Evolutionary conservation across 1,140 invertebrate species (phyloP).

Genomic region (Drosophila pruinosa): DNA sequence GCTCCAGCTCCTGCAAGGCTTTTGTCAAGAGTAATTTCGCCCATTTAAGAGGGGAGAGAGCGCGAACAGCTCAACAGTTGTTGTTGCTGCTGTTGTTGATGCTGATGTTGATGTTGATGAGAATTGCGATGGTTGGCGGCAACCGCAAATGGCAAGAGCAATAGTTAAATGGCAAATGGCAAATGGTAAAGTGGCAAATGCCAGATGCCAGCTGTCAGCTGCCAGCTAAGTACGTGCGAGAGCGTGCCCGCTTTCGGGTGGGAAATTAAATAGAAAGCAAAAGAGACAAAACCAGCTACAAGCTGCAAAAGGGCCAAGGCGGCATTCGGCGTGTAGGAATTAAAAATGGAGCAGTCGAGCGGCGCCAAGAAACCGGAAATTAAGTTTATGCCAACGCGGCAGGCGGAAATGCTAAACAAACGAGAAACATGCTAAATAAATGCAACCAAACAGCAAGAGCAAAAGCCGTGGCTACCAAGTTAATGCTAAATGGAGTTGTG

Average conservation of each 20-base stretch:
- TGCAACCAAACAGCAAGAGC: slow-evolving; percentile 37
- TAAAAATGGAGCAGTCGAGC: slow-evolving; percentile 59
- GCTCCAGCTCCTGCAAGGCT: no score
- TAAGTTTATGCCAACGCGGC: slow-evolving; percentile 63
- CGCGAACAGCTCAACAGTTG: slow-evolving; percentile 1
- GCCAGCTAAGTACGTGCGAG: slow-evolving; percentile 60
- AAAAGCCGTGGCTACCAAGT: slow-evolving; percentile 44
- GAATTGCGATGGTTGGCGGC: slow-evolving; percentile 33
- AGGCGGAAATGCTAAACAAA: slow-evolving; percentile 60
- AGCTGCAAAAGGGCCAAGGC: slow-evolving; percentile 54
- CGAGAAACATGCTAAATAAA: slow-evolving; percentile 76
- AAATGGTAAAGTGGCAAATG: no score
- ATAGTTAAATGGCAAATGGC: slow-evolving; percentile 17
- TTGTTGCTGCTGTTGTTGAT: slow-evolving; percentile 55
- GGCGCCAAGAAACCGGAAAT: slow-evolving; percentile 57
- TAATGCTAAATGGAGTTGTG: slow-evolving; percentile 74
- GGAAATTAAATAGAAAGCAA: slow-evolving; percentile 78
- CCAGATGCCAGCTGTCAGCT: slow-evolving; percentile 39
- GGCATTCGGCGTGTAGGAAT: slow-evolving; percentile 45
- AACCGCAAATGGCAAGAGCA: slow-evolving; percentile 45
- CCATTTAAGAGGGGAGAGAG: slow-evolving; percentile 34
- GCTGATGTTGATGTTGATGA: slow-evolving; percentile 60
- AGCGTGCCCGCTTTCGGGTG: slow-evolving; percentile 37
- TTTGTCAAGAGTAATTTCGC: slow-evolving; percentile 60
- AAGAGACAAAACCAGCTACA: slow-evolving; percentile 46